Evolutionary conservation across 2,113 vertebrate genomes (phyloP), one percentile per base, ranked within the genome.

Genomic region (Antechinus stuartii): DNA sequence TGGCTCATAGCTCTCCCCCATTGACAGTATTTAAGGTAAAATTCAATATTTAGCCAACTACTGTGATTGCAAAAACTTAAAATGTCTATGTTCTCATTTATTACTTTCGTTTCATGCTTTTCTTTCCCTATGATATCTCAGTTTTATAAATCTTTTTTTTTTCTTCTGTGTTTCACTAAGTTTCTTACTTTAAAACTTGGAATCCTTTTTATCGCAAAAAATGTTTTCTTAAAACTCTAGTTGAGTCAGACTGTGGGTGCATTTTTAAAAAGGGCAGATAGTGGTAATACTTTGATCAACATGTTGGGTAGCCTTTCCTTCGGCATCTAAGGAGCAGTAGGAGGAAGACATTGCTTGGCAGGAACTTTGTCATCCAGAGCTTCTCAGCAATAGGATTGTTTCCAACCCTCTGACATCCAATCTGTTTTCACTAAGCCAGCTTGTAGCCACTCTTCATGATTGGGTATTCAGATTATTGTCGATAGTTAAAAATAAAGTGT

Each of bases 1-100:
- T 97, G 96, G 92, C 94, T 95, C 95, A 19, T 92, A 95, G 92
- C 93, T 91, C 94, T 97, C 95, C 93, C 91, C 94, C 47, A 92
- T 94, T 97, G 61, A 95, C 57, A 95, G 27, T 92, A 93, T 55
- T 95, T 93, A 94, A 95, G 57, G 30, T 94, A 91, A 92, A 95
- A 95, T 92, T 0, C 95, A 98, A 47, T 92, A 92, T 93, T 96
- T 92, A 91, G 92, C 91, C 46, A 10, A 27, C 93, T 49, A 27
- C 92, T 49, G 5, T 47, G 52, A 10, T 89, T 95, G 46, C 26
- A 46, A 89, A 35, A 90, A 89, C 91, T 93, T 96, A 56, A 76
- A 94, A 94, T 84, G 53, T 57, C 61, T 14, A 4, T 84, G 24
- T 96, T 95, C 95, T 95, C 52, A 23, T 46, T 14, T 91, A 0